Evolutionary conservation across 2,113 vertebrate species (phyloP).

Genomic region (Notarius lentiginosus): DNA sequence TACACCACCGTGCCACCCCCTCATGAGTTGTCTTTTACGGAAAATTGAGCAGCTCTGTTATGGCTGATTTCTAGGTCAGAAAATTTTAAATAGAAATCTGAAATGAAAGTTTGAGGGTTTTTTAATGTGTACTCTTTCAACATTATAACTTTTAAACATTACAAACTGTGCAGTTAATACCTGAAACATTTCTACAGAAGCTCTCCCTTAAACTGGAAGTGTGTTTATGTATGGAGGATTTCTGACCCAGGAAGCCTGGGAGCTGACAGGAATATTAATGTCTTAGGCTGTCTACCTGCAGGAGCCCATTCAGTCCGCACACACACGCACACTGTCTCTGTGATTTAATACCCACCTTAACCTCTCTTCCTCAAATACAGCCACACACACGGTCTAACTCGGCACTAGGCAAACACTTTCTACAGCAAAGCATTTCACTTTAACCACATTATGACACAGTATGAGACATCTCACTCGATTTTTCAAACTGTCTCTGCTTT

Average conservation of each 20-base stretch:
- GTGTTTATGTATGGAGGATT: constrained; percentile 27
- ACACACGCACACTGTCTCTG: constrained; percentile 34
- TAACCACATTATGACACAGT: constrained; percentile 1
- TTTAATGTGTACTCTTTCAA: background rate
- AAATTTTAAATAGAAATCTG: background rate
- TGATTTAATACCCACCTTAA: constrained; percentile 59
- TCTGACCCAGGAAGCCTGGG: constrained; percentile 49
- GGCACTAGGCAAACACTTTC: background rate
- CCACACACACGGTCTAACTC: background rate
- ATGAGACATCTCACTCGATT: background rate
- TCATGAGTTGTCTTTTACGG: background rate
- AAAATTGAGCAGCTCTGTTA: background rate
- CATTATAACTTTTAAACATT: background rate
- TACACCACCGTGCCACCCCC: too few relatives aligned
- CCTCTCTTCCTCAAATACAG: constrained; percentile 30
- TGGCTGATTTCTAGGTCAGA: background rate
- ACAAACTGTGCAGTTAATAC: background rate
- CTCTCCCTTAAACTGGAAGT: background rate
- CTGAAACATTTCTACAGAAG: background rate
- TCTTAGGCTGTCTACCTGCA: constrained; percentile 53
- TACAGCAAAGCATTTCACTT: constrained; percentile 11
- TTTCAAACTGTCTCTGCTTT: background rate
- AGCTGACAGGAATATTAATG: constrained; percentile 63
- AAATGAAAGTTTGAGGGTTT: background rate
- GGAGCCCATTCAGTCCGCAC: constrained; percentile 49